Percentiles rank a stretch among this genome's conserved stretches.
These are phyloP conservation scores for Hypsopygia costalis DNA, from an alignment of 2,888 invertebrate genomes.

Conservation along the genomic window DNA sequence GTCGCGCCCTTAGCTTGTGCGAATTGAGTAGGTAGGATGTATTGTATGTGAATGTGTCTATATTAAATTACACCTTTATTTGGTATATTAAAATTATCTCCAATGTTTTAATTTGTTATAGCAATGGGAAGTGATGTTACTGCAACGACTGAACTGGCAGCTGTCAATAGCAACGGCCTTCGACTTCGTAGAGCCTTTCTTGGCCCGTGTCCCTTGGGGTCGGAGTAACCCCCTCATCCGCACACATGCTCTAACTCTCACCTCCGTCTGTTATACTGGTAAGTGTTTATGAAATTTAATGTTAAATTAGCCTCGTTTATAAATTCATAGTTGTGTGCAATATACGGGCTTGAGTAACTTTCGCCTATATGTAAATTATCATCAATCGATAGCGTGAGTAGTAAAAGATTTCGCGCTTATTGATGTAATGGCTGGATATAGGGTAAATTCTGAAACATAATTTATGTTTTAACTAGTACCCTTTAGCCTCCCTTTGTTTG, in stretches of 20 bases:
- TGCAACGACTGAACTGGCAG: constrained; percentile 90
- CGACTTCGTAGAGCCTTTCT: constrained; percentile 90
- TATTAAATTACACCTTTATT: too few relatives aligned
- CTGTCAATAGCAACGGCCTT: constrained; percentile 88
- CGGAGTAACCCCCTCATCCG: constrained; percentile 82
- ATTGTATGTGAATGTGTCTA: background rate
- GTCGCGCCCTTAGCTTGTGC: constrained; percentile 40
- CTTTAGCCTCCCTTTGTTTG: constrained; percentile 51
- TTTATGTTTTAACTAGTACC: constrained; percentile 32
- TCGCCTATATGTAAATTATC: constrained; percentile 44
- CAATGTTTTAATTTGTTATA: constrained; percentile 59
- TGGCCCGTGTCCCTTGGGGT: constrained; percentile 83
- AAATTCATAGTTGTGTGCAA: constrained; percentile 16
- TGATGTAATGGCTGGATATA: constrained; percentile 22
- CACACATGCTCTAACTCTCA: constrained; percentile 87
- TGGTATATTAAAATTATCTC: background rate
- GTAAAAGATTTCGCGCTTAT: constrained; percentile 31
- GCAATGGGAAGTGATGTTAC: constrained; percentile 90
- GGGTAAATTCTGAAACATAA: constrained; percentile 9
- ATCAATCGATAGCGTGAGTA: constrained; percentile 43
- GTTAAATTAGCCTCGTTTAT: constrained; percentile 12
- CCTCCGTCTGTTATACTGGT: constrained; percentile 90
- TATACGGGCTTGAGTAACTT: constrained; percentile 54
- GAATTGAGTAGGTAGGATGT: constrained; percentile 13
- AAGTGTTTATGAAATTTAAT: constrained; percentile 42